Evolutionary conservation across 2,888 invertebrate genomes (phyloP).

Genomic region (Hypena proboscidalis): DNA sequence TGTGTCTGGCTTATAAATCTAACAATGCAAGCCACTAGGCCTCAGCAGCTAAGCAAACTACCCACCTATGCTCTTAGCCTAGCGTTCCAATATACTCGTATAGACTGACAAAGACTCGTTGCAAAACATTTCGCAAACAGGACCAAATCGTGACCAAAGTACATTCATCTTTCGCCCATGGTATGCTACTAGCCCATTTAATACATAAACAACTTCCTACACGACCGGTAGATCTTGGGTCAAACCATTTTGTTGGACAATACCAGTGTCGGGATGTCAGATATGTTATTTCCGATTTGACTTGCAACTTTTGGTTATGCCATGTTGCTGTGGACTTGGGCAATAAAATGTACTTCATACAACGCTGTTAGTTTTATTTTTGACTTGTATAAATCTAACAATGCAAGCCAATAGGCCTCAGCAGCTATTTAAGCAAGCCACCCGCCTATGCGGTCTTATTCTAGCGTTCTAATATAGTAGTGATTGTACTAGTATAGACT

Average conservation of each 20-base stretch:
- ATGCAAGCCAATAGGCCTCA: too few relatives aligned
- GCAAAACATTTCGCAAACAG: constrained; percentile 1
- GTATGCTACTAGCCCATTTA: constrained; percentile 21
- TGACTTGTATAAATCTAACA: too few relatives aligned
- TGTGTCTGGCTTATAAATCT: too few relatives aligned
- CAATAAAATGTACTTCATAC: too few relatives aligned
- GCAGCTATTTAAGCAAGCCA: too few relatives aligned
- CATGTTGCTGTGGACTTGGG: constrained; percentile 12
- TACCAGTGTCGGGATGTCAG: constrained; percentile 27
- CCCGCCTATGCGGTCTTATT: too few relatives aligned
- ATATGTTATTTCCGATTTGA: constrained; percentile 39
- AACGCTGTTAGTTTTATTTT: too few relatives aligned
- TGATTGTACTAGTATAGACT: background rate
- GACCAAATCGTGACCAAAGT: background rate
- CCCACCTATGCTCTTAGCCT: too few relatives aligned
- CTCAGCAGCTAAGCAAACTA: too few relatives aligned
- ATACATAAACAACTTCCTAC: constrained; percentile 17
- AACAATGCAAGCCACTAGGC: too few relatives aligned
- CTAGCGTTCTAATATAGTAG: too few relatives aligned
- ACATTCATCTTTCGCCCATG: constrained; percentile 7
- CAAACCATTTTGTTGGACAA: constrained; percentile 20
- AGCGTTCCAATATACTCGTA: background rate
- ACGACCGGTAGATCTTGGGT: constrained; percentile 17
- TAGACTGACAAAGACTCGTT: background rate
- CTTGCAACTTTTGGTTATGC: constrained; percentile 34